These are phyloP conservation scores for Willowsia nigromaculata DNA, from an alignment of 2,888 invertebrate genomes.

Conservation along the genomic window DNA sequence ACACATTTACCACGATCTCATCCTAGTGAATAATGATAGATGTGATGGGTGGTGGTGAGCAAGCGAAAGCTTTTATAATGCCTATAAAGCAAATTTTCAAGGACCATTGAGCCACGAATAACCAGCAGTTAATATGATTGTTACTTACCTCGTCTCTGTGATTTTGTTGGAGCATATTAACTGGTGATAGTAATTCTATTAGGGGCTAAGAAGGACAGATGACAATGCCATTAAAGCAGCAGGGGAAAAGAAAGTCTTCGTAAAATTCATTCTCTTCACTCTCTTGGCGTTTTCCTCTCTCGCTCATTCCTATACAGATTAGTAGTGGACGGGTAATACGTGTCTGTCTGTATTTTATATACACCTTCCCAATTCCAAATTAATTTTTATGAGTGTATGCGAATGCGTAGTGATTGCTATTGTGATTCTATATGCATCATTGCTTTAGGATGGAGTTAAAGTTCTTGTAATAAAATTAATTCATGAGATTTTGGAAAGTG, in stretches of 20 bases:
- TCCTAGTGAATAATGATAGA: constrained; percentile 26
- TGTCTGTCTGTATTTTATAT: background rate
- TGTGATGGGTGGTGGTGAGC: background rate
- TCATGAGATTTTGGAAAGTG: background rate
- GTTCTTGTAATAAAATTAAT: background rate
- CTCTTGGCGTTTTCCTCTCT: background rate
- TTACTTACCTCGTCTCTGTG: constrained; percentile 17
- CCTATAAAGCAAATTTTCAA: constrained; percentile 50
- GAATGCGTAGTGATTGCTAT: background rate
- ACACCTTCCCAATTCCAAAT: background rate
- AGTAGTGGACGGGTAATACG: background rate
- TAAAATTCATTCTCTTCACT: background rate
- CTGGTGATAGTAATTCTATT: background rate
- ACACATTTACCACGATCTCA: too few species aligned
- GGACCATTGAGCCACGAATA: constrained; percentile 53
- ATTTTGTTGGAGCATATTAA: background rate
- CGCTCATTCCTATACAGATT: background rate
- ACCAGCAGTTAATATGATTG: constrained; percentile 59
- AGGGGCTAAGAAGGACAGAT: background rate
- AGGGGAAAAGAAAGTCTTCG: constrained; percentile 7
- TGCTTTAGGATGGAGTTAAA: background rate
- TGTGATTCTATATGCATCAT: background rate
- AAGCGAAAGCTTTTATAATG: background rate
- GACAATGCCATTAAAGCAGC: constrained; percentile 24
- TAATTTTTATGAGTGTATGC: background rate